These are phyloP conservation scores for Amazona guildingii DNA, from an alignment of 2,113 vertebrate species.

Conservation along the genomic window DNA sequence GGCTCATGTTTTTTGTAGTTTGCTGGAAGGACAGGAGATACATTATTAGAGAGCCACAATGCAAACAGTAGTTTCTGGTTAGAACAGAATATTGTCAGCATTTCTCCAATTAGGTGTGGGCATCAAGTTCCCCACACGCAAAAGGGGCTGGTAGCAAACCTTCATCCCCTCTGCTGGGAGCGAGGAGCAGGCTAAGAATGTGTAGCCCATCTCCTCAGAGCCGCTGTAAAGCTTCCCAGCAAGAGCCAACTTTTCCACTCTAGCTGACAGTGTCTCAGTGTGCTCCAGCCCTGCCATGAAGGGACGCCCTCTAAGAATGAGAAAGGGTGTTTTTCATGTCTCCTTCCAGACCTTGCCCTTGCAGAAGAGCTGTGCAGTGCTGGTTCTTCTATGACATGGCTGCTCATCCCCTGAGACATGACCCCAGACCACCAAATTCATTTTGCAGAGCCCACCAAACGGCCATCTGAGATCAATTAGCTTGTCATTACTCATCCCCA, in stretches of 20 bases:
- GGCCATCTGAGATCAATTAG: conserved; percentile 57
- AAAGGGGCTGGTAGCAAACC: neutral
- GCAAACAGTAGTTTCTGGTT: conserved; percentile 34
- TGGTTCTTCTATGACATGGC: neutral
- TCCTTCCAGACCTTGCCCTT: neutral
- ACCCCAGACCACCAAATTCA: conserved; percentile 39
- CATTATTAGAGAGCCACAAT: conserved; percentile 7
- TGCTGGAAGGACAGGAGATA: neutral
- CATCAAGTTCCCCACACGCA: neutral
- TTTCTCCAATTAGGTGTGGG: neutral
- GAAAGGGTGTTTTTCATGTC: neutral
- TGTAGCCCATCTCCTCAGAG: neutral
- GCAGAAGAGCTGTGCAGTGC: neutral
- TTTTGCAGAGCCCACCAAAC: conserved; percentile 33
- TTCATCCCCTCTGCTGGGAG: neutral
- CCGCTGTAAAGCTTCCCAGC: neutral
- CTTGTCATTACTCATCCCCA: conserved; percentile 50
- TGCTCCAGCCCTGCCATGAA: neutral
- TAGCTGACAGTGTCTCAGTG: neutral
- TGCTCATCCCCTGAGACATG: neutral
- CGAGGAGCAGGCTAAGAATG: neutral
- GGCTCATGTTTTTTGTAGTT: neutral
- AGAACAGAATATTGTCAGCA: neutral
- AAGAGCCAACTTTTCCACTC: neutral
- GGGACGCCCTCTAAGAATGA: neutral